Evolutionary conservation across 1,140 invertebrate species (phyloP), one percentile per base, ranked within the genome.

Genomic region (Musca domestica): DNA sequence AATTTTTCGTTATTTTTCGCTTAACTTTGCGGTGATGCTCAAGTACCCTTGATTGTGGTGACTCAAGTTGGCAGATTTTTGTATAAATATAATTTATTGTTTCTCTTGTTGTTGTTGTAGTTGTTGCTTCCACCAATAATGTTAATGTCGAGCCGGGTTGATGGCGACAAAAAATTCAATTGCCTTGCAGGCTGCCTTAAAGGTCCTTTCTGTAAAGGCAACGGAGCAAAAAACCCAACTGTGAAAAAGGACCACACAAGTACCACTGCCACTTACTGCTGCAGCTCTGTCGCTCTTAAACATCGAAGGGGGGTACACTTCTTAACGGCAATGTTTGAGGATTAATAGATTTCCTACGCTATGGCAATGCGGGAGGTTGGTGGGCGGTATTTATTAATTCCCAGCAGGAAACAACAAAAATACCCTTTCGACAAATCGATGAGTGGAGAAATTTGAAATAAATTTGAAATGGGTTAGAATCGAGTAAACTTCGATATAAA

Each of bases 1-100:
- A 51, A 52, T 49, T 64, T 41, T 68, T 23, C 67, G 19, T 68
- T 47, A 66, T 68, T 68, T 61, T 61, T 61, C 63, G 47, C 63
- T 64, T 64, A 46, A 64, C 63, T 48, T 64, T 48, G 47, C 46
- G 63, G 63, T 64, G 63, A 48, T 49, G 22, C 34, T 64, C 5
- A 64, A 64, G 63, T 64, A 22, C 47, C 46, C 63, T 64, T 61
- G 56, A 61, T 61, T 61, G 56, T 61, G 56, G 56, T 61, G 56
- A 61, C 56, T 61, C 27, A 34, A 61, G 56, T 61, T 61, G n/a
- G 27, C 30, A 54, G 34, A 10, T 41, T 41, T 5, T 41, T 41
- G 6, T 12, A 12, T 41, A 41, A 41, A 41, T 41, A 41, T 5
- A 41, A 41, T 41, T 41, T 41, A 41, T 41, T 41, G 34, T 41